Percentiles rank a stretch among this genome's conserved stretches.
Evolutionary conservation across 2,797 vertebrate species (phyloP).

Genomic region (Cirrhinus molitorella): DNA sequence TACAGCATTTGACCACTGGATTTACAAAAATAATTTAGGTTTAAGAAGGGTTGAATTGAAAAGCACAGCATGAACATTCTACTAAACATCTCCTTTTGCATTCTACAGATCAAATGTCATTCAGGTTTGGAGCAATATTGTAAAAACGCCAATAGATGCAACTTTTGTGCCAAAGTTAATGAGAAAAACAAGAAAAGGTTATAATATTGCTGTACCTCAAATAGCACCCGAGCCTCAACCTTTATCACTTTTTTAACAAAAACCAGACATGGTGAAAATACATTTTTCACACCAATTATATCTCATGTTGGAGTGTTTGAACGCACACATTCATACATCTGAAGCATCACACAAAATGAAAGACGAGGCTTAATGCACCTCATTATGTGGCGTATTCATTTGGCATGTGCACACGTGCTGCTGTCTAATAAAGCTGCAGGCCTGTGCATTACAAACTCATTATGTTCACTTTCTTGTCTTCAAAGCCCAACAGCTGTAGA

Average conservation of each 20-base stretch:
- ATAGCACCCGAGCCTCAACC: neutral
- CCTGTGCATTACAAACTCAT: neutral
- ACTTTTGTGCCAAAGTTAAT: neutral
- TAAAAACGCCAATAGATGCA: neutral
- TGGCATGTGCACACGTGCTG: neutral
- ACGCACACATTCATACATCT: neutral
- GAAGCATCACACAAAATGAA: neutral
- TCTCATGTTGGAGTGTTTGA: neutral
- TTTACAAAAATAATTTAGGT: too few relatives aligned
- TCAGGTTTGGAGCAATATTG: neutral
- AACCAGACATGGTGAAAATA: neutral
- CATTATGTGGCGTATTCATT: neutral
- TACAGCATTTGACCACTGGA: too few relatives aligned
- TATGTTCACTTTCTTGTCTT: neutral
- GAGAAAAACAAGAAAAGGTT: too few relatives aligned
- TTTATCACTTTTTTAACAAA: neutral
- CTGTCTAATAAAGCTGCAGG: neutral
- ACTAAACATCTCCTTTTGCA: neutral
- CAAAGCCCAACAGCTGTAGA: neutral
- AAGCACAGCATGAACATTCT: neutral
- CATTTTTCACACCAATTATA: neutral
- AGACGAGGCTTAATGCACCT: neutral
- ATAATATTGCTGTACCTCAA: neutral
- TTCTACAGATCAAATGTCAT: neutral
- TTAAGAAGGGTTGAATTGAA: too few relatives aligned